Evolutionary conservation across 1,140 invertebrate genomes (phyloP).

Genomic region (Drosophila melanogaster): Release_6_plus_ISO1_MT NC_004354.4:15031001-15031500

Average conservation of each 20-base stretch:
- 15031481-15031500: too few species aligned
- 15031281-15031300: slow-evolving; percentile 78
- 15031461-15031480: slow-evolving; percentile 66
- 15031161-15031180: slow-evolving; percentile 33
- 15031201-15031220: slow-evolving; percentile 55
- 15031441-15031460: slow-evolving; percentile 45
- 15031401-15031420: slow-evolving; percentile 73
- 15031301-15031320: slow-evolving; percentile 60
- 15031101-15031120: too few species aligned
- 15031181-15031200: slow-evolving; percentile 56
- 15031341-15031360: slow-evolving; percentile 64
- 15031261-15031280: slow-evolving; percentile 38
- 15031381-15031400: slow-evolving; percentile 61
- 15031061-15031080: slow-evolving; percentile 59
- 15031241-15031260: slow-evolving; percentile 61
- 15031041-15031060: slow-evolving; percentile 34
- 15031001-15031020: slow-evolving; percentile 41
- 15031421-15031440: slow-evolving; percentile 81
- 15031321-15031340: slow-evolving; percentile 63
- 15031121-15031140: too few species aligned
- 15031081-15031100: too few species aligned
- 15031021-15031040: slow-evolving; percentile 65
- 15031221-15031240: slow-evolving; percentile 68
- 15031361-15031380: slow-evolving; percentile 68
- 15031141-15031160: background rate